These are phyloP conservation scores for Chromis chromis DNA, from an alignment of 2,797 vertebrate species.

Conservation along the genomic window DNA sequence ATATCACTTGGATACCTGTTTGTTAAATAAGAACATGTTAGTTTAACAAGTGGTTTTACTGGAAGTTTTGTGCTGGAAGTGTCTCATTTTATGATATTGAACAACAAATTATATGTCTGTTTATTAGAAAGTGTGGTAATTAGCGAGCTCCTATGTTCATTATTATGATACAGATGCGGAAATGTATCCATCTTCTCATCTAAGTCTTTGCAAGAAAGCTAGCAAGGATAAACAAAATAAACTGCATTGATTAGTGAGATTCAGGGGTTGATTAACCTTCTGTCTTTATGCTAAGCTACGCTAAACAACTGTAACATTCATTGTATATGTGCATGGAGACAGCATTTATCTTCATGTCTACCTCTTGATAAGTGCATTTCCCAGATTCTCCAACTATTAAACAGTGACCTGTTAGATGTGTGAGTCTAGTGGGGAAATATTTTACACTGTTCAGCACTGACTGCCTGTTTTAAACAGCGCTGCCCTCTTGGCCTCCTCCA, in stretches of 20 bases:
- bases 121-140: too few species aligned
- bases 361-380: neutral
- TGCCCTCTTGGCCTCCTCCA: conserved; percentile 26
- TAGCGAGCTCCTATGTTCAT: neutral
- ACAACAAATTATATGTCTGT: too few species aligned
- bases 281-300: conserved; percentile 3
- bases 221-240: neutral
- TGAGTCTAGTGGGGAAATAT: conserved; percentile 27
- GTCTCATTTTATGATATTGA: neutral
- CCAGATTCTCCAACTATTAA: neutral
- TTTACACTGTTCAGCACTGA: conserved; percentile 26
- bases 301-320: neutral
- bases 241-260: too few species aligned
- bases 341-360: neutral
- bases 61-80: neutral
- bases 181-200: neutral
- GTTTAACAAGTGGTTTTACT: neutral
- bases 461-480: conserved; percentile 23
- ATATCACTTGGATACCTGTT: neutral
- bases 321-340: too few species aligned
- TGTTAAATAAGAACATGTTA: neutral
- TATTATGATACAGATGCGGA: too few species aligned
- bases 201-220: neutral
- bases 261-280: too few species aligned
- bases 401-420: conserved; percentile 16